Base-by-base conservation (phyloP, 1,140 invertebrate species). In the Pogonomyrmex californicus region DNA sequence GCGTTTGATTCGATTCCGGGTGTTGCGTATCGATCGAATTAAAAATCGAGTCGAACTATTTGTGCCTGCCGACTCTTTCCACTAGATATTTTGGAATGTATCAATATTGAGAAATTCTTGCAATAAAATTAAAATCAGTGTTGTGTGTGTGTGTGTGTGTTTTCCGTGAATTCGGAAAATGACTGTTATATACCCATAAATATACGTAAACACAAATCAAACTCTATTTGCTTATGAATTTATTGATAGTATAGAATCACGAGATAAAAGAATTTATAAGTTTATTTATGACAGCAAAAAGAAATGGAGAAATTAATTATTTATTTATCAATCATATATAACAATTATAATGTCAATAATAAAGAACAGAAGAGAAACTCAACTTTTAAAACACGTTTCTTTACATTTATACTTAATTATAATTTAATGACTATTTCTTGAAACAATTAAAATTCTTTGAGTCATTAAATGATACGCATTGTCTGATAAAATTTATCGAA, bases 11-110 rank as follows among this genome's bases (percentile, higher is more conserved):
- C 79, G 68, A 75, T 83, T 60, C 17, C 12, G 65, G 33, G 12
- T n/a, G 54, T 73, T 75, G 54, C 68, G 51, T 83, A 83, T 83
- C 54, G 54, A 75, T 83, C 79, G 79, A 83, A 83, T 83, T 83
- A 83, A 83, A 82, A 83, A 60, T 83, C 68, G 68, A 83, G n/a
- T 60, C 41, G 30, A 3, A 4, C 17, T 1, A 54, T 44, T 83
- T 30, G 51, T 66, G 54, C 54, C 10, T 56, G 33, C 3, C 30
- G 56, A 83, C 17, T 3, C 7, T 38, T 62, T 49, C 41, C 44
- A 60, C 41, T 60, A 10, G 17, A 82, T 82, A 82, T 73, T 83
- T 73, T 30, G 30, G 12, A 23, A 12, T 68, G 1, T 36, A 36
- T 58, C 79, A 73, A 38, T 17, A 41, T 38, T 33, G 54, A 4